Base-by-base conservation (phyloP, 2,113 vertebrate genomes). In the Ophiodon elongatus region DNA sequence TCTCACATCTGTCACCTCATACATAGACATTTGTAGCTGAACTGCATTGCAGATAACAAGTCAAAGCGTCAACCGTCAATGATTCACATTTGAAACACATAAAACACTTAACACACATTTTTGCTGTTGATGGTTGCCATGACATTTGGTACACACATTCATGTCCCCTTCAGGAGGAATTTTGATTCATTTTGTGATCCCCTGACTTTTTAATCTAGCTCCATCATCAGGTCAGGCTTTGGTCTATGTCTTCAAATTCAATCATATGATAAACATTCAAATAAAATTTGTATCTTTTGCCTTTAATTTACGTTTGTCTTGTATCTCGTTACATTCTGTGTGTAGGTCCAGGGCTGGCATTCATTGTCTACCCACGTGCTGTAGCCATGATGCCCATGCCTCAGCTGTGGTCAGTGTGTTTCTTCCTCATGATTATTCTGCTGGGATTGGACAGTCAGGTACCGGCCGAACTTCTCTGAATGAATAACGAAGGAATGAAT, bases 341-440 rank as follows among this genome's bases (percentile, higher is more conserved):
- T 85, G 1, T 60, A 93, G 91, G 91, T 11, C 90, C 93, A 29
- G 91, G 91, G 0, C 63, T 94, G 81, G 92, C 92, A 4, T 94
- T 94, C 66, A 92, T 94, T 17, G 90, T 91, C 35, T 94, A 80
- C 76, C 93, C 93, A 3, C 90, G 89, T 11, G 93, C 91, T 56
- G 89, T 94, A 6, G 91, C 93, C 59, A 90, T 93, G 93, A 94
- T 92, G 92, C 92, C 93, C 1, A 59, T 92, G 82, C 91, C 92
- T 71, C 93, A 92, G 63, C 50, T 92, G 66, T 93, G 93, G 91
- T 86, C 91, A 0, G 91, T 87, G 69, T 93, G 90, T 70, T 93
- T 93, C 87, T 90, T 93, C 73, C 2, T 89, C 66, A 92, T 93
- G 92, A 91, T 92, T 71, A 91, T 93, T 66, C 85, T 93, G 52